phyloP scores from a whole-genome alignment of 2,797 vertebrate genomes.

The Martes flavigula region DNA sequence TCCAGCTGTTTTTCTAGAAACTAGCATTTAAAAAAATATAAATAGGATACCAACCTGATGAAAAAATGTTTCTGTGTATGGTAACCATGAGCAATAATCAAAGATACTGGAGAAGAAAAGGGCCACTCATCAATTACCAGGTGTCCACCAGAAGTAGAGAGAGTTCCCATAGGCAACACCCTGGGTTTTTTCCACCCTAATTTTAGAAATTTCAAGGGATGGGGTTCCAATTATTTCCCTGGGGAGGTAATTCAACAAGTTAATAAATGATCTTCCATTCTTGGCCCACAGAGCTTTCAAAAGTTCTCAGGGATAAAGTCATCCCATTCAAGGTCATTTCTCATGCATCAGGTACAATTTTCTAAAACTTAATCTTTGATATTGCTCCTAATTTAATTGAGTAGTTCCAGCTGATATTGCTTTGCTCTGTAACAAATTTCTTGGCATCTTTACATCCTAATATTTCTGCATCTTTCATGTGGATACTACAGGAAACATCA shows the following conservation, averaged over 20 bases:
- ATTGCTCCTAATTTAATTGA: not conserved
- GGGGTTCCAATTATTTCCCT: not conserved
- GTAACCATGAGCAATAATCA: slow-evolving; percentile 3
- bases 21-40: not conserved
- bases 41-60: not conserved
- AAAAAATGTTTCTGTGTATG: not conserved
- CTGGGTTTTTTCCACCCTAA: not conserved
- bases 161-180: not conserved
- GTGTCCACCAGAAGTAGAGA: not conserved
- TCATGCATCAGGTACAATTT: slow-evolving; percentile 5
- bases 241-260: not conserved
- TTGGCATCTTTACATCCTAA: not conserved
- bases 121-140: not conserved
- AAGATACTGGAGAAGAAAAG: slow-evolving; percentile 48
- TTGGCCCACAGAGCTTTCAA: not conserved
- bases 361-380: slow-evolving; percentile 25
- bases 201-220: slow-evolving; percentile 25
- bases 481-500: not conserved
- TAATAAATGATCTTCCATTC: not conserved
- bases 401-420: not conserved
- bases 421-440: not conserved
- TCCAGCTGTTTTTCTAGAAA: not conserved
- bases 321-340: not conserved
- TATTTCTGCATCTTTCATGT: not conserved
- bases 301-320: slow-evolving; percentile 24